Evolutionary conservation across 2,888 invertebrate genomes (phyloP), one percentile per base, ranked within the genome.

Genomic region (Phrixothrix hirtus): DNA sequence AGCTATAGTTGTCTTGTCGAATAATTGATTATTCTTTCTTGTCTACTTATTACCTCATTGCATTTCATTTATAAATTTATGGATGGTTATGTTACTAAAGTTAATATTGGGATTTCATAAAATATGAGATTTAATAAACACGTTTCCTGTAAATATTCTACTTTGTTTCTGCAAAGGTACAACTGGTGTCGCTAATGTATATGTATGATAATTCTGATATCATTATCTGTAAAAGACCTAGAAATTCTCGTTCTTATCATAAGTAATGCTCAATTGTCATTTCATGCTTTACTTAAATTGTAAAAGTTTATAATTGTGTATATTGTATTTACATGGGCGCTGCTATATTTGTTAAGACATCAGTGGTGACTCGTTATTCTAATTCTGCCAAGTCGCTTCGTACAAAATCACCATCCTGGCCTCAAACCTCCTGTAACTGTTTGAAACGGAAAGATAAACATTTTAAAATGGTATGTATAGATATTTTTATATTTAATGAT

Each of bases 401-500:
- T 43, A 30, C 36, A 15, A 36, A 34, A 35, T 25, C 32, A 32
- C 35, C 36, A 50, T 52, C 45, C 53, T 58, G 46, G 58, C 53
- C 47, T 44, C 56, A 48, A 58, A 57, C 53, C 60, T 34, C 47
- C 44, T 21, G 25, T 42, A 42, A 54, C 30, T 10, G 41, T 16
- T 34, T 34, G 44, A 55, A 55, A 59, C 59, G 57, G 55, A 50
- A 61, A 44, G 37, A 39, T 54, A 54, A 52, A 47, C 35, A 30
- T 45, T 57, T 61, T 59, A 59, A 61, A 51, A 61, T 61, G 60
- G 60, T 60, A 55, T 30, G 58, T 43, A 21, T 42, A 44, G 36
- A 39, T 21, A n/a, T n/a, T n/a, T n/a, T n/a, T n/a, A n/a, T n/a
- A n/a, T n/a, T n/a, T n/a, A n/a, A n/a, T n/a, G n/a, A n/a, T n/a